Evolutionary conservation across 2,113 vertebrate species (phyloP), one percentile per base, ranked within the genome.

Genomic region (Microcebus tavaratra): DNA sequence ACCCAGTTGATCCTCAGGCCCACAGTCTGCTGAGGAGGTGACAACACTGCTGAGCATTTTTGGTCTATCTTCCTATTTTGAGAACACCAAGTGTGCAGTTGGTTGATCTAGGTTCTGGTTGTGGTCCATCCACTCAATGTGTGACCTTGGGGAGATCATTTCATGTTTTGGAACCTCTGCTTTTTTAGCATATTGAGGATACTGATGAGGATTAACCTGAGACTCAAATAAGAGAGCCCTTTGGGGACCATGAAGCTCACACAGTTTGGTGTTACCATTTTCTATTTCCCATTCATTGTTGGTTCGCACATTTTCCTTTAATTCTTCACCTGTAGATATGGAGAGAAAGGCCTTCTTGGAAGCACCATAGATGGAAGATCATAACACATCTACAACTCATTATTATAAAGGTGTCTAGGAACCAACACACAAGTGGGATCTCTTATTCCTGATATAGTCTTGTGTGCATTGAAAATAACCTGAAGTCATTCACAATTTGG

Each of bases 141-240:
- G 80, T 63, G 81, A 97, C 45, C 72, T 81, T 61, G 59, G 80
- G 61, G 92, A 95, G 72, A 59, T 92, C 34, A 45, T 53, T 61
- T 50, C 42, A 1, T 21, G 61, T 78, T 67, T 92, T 48, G 9
- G 65, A 78, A 85, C 53, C 5, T 90, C 12, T n/a, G 1, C 39
- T 84, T 63, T 53, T 84, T 63, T 20, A 20, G 39, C 12, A 11
- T 39, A 31, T 25, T 57, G 23, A 90, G 17, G 72, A 39, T 17
- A 53, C 4, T 36, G 25, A 34, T 79, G 29, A 55, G 3, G 55
- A 86, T 82, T 63, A 55, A 55, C 45, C 75, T 14, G n/a, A 93
- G 89, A 86, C 68, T 48, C 57, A 63, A 53, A 90, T 31, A 20
- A 23, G 45, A 83, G 78, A 82, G 29, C 36, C 36, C 15, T 97